A percentile compares a stretch with the other conserved stretches of the same genome.
These are phyloP conservation scores for Pemphredon lugubris DNA, from an alignment of 2,888 invertebrate species.

Conservation along the genomic window DNA sequence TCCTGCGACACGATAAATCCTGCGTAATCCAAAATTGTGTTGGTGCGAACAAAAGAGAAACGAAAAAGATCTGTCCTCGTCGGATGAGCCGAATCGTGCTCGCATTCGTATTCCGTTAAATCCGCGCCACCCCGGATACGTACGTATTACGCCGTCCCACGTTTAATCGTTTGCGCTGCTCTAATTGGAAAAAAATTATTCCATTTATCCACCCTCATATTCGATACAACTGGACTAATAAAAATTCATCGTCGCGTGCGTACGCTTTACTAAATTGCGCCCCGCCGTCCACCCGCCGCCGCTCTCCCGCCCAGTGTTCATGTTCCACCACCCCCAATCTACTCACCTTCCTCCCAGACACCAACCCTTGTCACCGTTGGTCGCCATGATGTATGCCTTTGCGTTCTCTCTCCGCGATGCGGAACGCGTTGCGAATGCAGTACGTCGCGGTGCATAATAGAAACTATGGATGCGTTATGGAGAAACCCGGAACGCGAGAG, in stretches of 20 bases:
- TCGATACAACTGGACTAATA: slow-evolving; percentile 44
- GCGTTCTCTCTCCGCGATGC: slow-evolving; percentile 36
- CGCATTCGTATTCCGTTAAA: no score
- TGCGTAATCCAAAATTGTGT: no score
- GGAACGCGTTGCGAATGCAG: slow-evolving; percentile 50
- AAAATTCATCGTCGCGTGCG: slow-evolving; percentile 52
- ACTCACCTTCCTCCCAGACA: no score
- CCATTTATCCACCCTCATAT: slow-evolving; percentile 15
- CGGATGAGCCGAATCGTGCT: no score
- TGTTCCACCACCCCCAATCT: no score
- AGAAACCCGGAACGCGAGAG: slow-evolving; percentile 59
- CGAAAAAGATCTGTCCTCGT: no score
- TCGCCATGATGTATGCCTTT: slow-evolving; percentile 24
- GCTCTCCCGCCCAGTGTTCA: neutral
- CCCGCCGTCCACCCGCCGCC: neutral
- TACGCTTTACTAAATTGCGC: slow-evolving; percentile 51
- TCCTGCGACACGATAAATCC: no score
- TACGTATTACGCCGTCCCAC: no score
- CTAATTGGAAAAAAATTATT: slow-evolving; percentile 47
- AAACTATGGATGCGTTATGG: slow-evolving; percentile 64
- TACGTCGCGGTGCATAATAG: slow-evolving; percentile 60
- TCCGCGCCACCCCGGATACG: no score
- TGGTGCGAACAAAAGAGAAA: no score
- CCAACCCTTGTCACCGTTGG: neutral
- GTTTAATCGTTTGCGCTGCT: slow-evolving; percentile 23